Conservation (phyloP, 2,888 invertebrate species). For the Scaptomyza polygonia region DNA sequence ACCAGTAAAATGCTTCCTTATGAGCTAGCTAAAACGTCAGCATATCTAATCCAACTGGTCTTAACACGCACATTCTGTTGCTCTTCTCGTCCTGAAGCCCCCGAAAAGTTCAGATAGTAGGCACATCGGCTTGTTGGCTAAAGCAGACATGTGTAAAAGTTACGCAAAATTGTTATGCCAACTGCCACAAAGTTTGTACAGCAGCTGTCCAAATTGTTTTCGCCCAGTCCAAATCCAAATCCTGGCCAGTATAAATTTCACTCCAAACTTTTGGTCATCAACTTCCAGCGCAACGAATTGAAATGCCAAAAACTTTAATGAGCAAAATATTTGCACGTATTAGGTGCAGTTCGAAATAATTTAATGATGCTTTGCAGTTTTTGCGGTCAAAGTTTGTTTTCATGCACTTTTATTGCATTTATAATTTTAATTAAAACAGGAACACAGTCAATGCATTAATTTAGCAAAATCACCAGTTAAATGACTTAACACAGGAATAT, state of each 20-base stretch:
- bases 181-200: constrained; percentile 46
- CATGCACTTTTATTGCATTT: constrained; percentile 17
- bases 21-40: constrained; percentile 1
- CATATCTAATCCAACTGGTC: constrained; percentile 19
- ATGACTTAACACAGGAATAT: background rate
- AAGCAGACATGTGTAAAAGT: constrained; percentile 46
- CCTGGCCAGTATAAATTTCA: constrained; percentile 12
- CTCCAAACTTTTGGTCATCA: constrained; percentile 25
- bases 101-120: background rate
- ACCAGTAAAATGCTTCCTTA: constrained; percentile 43
- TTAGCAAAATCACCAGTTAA: background rate
- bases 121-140: constrained; percentile 5
- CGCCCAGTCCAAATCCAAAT: constrained; percentile 1
- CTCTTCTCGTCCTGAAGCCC: no score
- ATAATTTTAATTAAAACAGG: constrained; percentile 22
- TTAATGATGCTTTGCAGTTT: constrained; percentile 27
- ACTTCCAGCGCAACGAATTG: constrained; percentile 26
- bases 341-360: constrained; percentile 39
- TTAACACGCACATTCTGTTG: background rate
- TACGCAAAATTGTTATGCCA: constrained; percentile 46
- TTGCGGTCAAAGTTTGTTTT: constrained; percentile 33
- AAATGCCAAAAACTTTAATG: constrained; percentile 65
- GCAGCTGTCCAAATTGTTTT: constrained; percentile 15
- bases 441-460: background rate
- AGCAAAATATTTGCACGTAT: constrained; percentile 23